phyloP scores from a whole-genome alignment of 2,797 vertebrate species.

The Rallus crepitans region DNA sequence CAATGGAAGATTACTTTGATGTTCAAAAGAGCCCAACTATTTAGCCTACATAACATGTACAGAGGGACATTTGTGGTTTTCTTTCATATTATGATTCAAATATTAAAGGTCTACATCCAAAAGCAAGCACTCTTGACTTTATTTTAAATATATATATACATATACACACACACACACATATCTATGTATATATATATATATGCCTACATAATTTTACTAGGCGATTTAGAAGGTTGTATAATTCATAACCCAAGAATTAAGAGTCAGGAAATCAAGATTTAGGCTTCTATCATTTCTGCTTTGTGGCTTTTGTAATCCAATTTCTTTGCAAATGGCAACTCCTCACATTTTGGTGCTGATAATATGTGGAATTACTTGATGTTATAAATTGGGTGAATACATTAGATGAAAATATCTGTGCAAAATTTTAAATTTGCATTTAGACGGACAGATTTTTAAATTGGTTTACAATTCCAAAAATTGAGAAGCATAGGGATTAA shows the following conservation, averaged over 20 bases:
- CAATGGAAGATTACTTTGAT: not conserved
- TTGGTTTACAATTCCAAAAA: not conserved
- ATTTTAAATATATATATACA: not conserved
- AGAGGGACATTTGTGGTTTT: rapidly evolving
- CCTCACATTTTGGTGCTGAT: not conserved
- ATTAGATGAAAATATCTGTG: not conserved
- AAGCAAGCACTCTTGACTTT: not conserved
- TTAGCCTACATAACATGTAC: not conserved
- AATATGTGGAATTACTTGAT: not conserved
- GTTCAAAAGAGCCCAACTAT: not conserved
- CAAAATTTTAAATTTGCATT: not conserved
- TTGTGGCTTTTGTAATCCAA: not conserved
- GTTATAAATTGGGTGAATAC: not conserved
- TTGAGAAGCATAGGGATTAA: not conserved
- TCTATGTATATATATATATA: not conserved
- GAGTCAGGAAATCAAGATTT: not conserved
- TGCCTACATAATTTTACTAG: not conserved
- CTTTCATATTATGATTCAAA: not conserved
- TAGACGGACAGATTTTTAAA: not conserved
- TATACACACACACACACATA: not conserved
- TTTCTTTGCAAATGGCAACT: not conserved
- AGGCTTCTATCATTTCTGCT: not conserved
- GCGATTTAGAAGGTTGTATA: not conserved
- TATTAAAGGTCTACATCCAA: not conserved
- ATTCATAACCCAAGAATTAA: not conserved